Evolutionary conservation across 2,888 invertebrate species (phyloP).

Genomic region (Eretmocerus hayati): DNA sequence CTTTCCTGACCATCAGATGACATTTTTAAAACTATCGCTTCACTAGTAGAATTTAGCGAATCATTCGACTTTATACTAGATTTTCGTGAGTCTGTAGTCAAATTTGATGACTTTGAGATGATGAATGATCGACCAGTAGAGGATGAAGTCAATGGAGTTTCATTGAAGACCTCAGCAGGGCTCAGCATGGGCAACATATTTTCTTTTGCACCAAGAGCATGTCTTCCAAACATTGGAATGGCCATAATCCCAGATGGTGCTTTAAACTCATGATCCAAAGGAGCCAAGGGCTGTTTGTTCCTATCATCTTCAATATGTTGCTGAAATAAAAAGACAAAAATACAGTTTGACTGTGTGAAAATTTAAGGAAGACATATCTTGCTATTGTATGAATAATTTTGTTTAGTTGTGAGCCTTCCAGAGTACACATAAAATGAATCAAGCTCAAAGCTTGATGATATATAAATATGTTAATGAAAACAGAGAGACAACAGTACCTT

Average conservation of each 20-base stretch:
- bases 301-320: background rate
- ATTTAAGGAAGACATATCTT: background rate
- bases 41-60: slow-evolving; percentile 13
- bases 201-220: slow-evolving; percentile 8
- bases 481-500: too few relatives aligned
- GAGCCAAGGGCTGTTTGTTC: slow-evolving; percentile 47
- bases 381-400: too few relatives aligned
- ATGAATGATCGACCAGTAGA: too few relatives aligned
- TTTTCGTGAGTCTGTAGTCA: too few relatives aligned
- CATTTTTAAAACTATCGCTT: slow-evolving; percentile 10
- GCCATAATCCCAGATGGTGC: slow-evolving; percentile 42
- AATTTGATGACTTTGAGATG: too few relatives aligned
- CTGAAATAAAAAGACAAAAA: background rate
- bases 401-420: too few relatives aligned
- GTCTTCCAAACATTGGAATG: slow-evolving; percentile 30
- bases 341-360: background rate
- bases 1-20: slow-evolving; percentile 19
- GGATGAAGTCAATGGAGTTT: background rate
- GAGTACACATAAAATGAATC: too few relatives aligned
- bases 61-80: too few relatives aligned
- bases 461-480: too few relatives aligned
- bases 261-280: slow-evolving; percentile 51
- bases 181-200: background rate
- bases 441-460: too few relatives aligned
- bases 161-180: background rate